These are phyloP conservation scores for Pasiphila rectangulata DNA, from an alignment of 2,888 invertebrate genomes.

Conservation along the genomic window DNA sequence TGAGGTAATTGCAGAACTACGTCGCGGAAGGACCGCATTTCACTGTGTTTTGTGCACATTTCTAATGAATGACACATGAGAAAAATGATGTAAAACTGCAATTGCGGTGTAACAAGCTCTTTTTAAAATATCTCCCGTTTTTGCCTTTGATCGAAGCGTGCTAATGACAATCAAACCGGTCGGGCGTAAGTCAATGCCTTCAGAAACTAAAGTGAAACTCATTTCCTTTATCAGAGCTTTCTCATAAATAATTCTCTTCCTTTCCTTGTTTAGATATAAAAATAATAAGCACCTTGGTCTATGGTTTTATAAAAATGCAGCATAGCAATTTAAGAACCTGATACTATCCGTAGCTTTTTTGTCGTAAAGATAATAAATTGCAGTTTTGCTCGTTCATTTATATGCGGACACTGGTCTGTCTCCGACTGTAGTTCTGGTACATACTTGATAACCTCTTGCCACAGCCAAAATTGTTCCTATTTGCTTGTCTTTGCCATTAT, in stretches of 20 bases:
- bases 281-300: background rate
- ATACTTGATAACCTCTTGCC: conserved; percentile 48
- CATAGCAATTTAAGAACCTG: too few species aligned
- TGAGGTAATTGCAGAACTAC: conserved; percentile 28
- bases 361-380: conserved; percentile 28
- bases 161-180: conserved; percentile 28
- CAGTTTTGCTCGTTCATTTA: conserved; percentile 45
- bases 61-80: conserved; percentile 30
- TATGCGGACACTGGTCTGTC: conserved; percentile 35
- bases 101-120: conserved; percentile 22
- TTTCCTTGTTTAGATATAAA: conserved; percentile 14
- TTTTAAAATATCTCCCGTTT: conserved; percentile 24
- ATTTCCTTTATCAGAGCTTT: conserved; percentile 24
- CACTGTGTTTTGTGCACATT: conserved; percentile 31
- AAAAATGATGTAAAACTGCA: conserved; percentile 26
- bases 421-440: conserved; percentile 9
- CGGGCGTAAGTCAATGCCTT: conserved; percentile 22
- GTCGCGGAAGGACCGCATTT: conserved; percentile 31
- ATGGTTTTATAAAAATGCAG: too few species aligned
- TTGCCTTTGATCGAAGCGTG: conserved; percentile 24
- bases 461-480: conserved; percentile 54
- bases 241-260: conserved; percentile 20
- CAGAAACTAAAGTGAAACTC: conserved; percentile 22
- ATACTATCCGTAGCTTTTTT: background rate
- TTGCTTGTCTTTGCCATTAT: conserved; percentile 44